Evolutionary conservation across 35 echinoderm and acorn worm genomes (phyloP).

Genomic region (Patiria miniata): DNA sequence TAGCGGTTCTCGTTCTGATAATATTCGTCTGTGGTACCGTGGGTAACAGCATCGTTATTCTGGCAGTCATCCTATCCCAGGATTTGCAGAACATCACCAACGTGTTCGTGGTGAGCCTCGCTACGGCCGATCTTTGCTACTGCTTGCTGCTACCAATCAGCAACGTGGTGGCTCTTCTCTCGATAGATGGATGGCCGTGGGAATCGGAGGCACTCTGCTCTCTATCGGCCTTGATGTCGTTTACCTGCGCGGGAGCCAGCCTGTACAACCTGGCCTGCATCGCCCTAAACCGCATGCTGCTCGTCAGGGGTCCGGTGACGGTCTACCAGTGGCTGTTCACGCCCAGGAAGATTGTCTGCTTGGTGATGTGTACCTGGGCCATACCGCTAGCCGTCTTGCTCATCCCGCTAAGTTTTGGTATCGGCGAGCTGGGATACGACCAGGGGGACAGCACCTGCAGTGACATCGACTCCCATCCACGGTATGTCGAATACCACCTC

Average conservation of each 20-base stretch:
- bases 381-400: neutral
- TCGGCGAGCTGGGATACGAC: constrained; percentile 51
- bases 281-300: constrained; percentile 36
- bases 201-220: neutral
- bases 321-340: constrained; percentile 19
- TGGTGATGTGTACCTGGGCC: constrained; percentile 35
- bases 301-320: constrained; percentile 16
- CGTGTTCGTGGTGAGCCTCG: constrained; percentile 74
- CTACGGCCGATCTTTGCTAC: constrained; percentile 53
- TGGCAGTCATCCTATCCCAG: constrained; percentile 51
- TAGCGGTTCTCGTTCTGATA: neutral
- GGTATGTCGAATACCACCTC: constrained; percentile 8
- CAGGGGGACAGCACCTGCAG: constrained; percentile 35
- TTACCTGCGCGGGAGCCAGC: constrained; percentile 30
- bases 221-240: neutral
- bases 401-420: constrained; percentile 27
- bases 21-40: constrained; percentile 39
- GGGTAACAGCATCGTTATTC: constrained; percentile 66
- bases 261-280: constrained; percentile 45
- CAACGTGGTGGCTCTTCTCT: neutral
- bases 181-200: neutral
- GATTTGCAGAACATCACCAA: constrained; percentile 60
- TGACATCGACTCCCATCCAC: constrained; percentile 18
- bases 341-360: neutral
- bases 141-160: constrained; percentile 41